Evolutionary conservation across 2,113 vertebrate genomes (phyloP).

Genomic region (Prionailurus viverrinus): DNA sequence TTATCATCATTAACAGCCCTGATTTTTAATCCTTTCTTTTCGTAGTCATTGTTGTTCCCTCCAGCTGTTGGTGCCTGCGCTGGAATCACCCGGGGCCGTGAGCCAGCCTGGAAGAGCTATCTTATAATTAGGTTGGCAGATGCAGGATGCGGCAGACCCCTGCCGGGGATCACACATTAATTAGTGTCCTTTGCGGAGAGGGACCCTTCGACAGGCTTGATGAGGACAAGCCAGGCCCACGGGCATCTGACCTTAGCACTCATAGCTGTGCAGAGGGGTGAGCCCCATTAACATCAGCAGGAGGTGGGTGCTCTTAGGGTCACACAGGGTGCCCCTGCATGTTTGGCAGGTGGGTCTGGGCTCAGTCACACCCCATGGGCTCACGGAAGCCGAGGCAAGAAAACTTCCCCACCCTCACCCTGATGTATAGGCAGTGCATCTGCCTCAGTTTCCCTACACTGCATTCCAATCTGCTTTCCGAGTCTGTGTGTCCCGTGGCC

Average conservation of each 20-base stretch:
- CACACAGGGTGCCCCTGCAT: fast-evolving
- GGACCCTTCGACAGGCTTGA: background rate
- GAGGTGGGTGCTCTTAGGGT: background rate
- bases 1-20: background rate
- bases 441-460: conserved; percentile 46
- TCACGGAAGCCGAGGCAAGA: background rate
- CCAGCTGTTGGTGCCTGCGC: conserved; percentile 48
- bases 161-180: conserved; percentile 87
- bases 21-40: background rate
- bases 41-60: background rate
- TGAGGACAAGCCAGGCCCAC: background rate
- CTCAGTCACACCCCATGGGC: background rate
- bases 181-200: conserved; percentile 74
- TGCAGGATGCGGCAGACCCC: conserved; percentile 75
- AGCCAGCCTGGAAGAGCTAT: conserved; percentile 75
- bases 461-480: background rate
- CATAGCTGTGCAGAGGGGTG: background rate
- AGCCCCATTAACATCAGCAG: background rate
- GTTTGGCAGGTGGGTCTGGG: background rate
- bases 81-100: background rate
- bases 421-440: fast-evolving
- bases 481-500: background rate
- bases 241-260: background rate
- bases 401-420: background rate
- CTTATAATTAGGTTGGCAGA: conserved; percentile 87